phyloP scores from a whole-genome alignment of 1,140 invertebrate genomes.

The Trachymyrmex cornetzi region DNA sequence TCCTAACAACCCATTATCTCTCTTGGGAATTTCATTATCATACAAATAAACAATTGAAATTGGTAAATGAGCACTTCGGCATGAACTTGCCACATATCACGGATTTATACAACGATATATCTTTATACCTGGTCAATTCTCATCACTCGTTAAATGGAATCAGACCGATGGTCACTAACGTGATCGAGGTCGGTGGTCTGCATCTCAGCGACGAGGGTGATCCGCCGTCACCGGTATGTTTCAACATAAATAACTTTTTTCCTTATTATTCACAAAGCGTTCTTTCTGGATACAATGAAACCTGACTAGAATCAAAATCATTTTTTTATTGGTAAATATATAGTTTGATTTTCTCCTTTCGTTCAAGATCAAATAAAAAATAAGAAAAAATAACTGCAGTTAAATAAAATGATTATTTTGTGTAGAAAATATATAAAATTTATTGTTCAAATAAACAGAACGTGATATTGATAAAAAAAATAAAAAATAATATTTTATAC shows the following conservation, averaged over 20 bases:
- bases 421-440: neutral
- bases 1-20: slow-evolving; percentile 42
- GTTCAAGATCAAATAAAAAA: neutral
- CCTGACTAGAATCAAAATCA: neutral
- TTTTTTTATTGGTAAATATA: neutral
- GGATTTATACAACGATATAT: slow-evolving; percentile 85
- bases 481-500: neutral
- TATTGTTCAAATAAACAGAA: neutral
- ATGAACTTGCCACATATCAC: slow-evolving; percentile 79
- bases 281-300: neutral
- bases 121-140: slow-evolving; percentile 87
- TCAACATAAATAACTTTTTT: neutral
- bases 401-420: slow-evolving; percentile 12
- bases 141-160: slow-evolving; percentile 87
- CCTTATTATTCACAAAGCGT: neutral
- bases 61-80: slow-evolving; percentile 83
- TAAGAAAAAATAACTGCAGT: neutral
- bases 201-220: slow-evolving; percentile 81
- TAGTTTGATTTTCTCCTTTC: neutral
- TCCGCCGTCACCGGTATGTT: slow-evolving; percentile 73
- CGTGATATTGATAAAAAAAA: neutral
- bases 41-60: slow-evolving; percentile 55
- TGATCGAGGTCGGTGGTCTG: slow-evolving; percentile 89
- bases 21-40: slow-evolving; percentile 60
- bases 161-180: slow-evolving; percentile 83